Evolutionary conservation across 1,140 invertebrate genomes (phyloP), one percentile per base, ranked within the genome.

Genomic region (Drosophila kurseongensis): DNA sequence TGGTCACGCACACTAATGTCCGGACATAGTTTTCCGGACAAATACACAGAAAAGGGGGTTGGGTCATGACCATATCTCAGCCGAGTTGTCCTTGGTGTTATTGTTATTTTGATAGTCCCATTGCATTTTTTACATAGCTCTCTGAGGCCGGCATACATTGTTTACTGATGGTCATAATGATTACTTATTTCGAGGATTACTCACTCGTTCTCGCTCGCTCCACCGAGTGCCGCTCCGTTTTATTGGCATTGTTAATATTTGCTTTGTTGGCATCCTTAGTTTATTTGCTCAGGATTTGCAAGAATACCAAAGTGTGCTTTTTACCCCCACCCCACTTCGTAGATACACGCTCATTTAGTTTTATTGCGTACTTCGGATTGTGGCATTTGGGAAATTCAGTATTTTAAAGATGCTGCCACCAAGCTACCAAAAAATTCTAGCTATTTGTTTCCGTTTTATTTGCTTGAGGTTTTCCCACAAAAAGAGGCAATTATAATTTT

Each of bases 111-210:
- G 74, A 85, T 85, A 68, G 82, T 69, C 63, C 80, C 65, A 82
- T 88, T 86, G 82, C 82, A 86, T 74, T 86, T 86, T 86, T 86
- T 78, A 86, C 83, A 86, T 88, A 79, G 78, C 79, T 73, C 66
- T 76, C 68, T 42, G 27, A 65, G 63, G 63, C 50, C 69, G 66
- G 18, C 56, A n/a, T 67, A 77, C 58, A 59, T 75, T 65, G 78
- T 77, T 80, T 67, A 74, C 69, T 82, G 80, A 73, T 79, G 83
- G 75, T 60, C 75, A 78, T 86, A 88, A 88, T 86, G 82, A 86
- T 86, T 86, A 86, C 85, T 88, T 88, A 86, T 86, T 88, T 88
- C 73, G 75, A 79, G 83, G 82, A 86, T 86, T 86, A 88, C 85
- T 68, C 59, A 75, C 59, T 48, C 62, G 73, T 61, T 56, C 66